Base-by-base conservation (phyloP, 2,888 invertebrate genomes). In the Zygaena filipendulae region DNA sequence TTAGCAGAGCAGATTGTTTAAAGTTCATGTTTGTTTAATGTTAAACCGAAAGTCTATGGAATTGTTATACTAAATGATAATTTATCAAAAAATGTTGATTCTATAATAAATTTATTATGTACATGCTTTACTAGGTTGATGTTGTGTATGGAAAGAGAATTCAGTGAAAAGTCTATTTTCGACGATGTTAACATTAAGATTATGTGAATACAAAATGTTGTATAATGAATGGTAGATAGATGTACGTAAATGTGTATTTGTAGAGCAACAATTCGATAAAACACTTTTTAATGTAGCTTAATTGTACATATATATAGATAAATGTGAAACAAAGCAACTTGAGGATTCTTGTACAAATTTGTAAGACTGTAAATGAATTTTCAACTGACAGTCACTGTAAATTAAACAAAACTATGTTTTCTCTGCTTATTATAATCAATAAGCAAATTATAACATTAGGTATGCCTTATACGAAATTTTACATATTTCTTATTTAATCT, bases 51-150 rank as follows among this genome's bases (percentile, higher is more conserved):
- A 58, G 49, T 74, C 64, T 77, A 75, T 74, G 61, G 56, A 58
- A 66, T 71, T 74, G 74, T 77, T 71, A 70, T 62, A 71, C 71
- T 74, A n/a, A n/a, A n/a, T n/a, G n/a, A n/a, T n/a, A n/a, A 69
- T 71, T 70, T 72, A 66, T 64, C 61, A 70, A 64, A 61, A 64
- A 61, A 71, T 68, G 71, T 75, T 75, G 62, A 63, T 67, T 71
- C n/a, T n/a, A 70, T 68, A 66, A 69, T 70, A 70, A 70, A 72
- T 69, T 68, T 72, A 72, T 72, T 69, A 63, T 63, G 66, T 64
- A 60, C 64, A 70, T 70, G 16, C 16, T 16, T 68, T 69, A 63
- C 64, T 69, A 63, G 53, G 53, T 63, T 62, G 59, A 63, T 70
- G 63, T 67, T 63, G 61, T 58, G 59, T 41, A 61, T 53, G 7